Base-by-base conservation (phyloP, 2,888 invertebrate species). In the Eristalis arbustorum region DNA sequence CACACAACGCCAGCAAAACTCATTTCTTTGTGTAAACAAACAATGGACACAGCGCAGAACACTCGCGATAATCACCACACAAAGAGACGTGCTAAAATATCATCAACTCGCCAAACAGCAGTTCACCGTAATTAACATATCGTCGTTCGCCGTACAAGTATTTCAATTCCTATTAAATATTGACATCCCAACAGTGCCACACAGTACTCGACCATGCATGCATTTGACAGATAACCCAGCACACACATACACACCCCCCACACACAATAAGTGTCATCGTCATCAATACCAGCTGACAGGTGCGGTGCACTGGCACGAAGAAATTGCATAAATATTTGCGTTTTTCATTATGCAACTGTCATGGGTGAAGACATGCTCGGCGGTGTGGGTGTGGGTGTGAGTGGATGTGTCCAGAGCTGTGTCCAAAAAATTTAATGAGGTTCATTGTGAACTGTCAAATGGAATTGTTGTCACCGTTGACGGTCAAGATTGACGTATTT, bases 321-420 rank as follows among this genome's bases (percentile, higher is more conserved):
- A 42, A 77, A 83, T 78, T 74, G 74, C 79, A 73, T 78, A 28
- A 77, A 83, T 68, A 77, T 77, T 72, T 67, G 72, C 78, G 78
- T 49, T 73, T 57, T 67, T 18, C 72, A 49, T 84, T 84, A 74
- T 84, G 83, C 83, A 84, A 84, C 63, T 78, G 78, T 73, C 83
- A 78, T 37, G 42, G 61, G 10, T 83, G 40, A 42, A 14, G 72
- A 68, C 18, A 11, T 73, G 74, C 4, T n/a, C 6, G 40, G 14
- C 8, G 42, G 1, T 31, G 37, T 8, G 37, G 5, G 34, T 34
- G 34, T 34, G 34, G 10, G 34, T 34, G 34, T 6, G 34, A 22
- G 49, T 28, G 31, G 10, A 31, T 80, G 34, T 62, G 49, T 40
- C 31, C 49, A 49, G 49, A 37, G 37, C 56, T 37, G 22, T 62